Evolutionary conservation across 2,888 invertebrate genomes (phyloP), one percentile per base, ranked within the genome.

Genomic region (Machimus atricapillus): DNA sequence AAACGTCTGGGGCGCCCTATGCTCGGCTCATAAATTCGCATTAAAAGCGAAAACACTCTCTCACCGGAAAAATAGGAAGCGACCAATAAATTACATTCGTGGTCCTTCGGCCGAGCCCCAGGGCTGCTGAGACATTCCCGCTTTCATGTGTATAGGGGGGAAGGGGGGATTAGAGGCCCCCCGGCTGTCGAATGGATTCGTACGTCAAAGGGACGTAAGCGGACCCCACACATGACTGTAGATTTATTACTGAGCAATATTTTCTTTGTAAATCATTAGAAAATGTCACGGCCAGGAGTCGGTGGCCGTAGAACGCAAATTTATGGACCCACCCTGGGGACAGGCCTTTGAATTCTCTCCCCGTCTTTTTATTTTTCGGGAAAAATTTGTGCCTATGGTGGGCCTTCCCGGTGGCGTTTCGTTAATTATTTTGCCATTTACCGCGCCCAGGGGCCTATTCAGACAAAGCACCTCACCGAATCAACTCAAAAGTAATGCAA

Each of bases 191-290:
- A 79, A 78, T 78, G 78, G 43, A 23, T 78, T 43, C 23, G 78
- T 37, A 78, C 52, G 52, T 79, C 79, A 79, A 79, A 79, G 43
- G 79, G 52, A 79, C 52, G 79, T 9, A 79, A 79, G 52, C 79
- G 40, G 31, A 31, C 27, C 56, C 27, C 79, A 46, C 79, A 79
- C 79, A 79, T 52, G 79, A 79, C 79, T 52, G 16, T 6, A 79
- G 79, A 79, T 79, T 79, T 79, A 79, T 79, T 46, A 79, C 79
- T 52, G 79, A 52, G 31, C 79, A 56, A 79, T 79, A 79, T 79
- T 79, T 79, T 79, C 79, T 79, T 79, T 79, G 79, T 79, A 79
- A 79, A 79, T 79, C 79, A 79, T 79, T 79, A 79, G 79, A 79
- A 79, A 79, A 79, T 79, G 79, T 79, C 79, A 52, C 52, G 27